Evolutionary conservation across 1,140 invertebrate genomes (phyloP), one percentile per base, ranked within the genome.

Genomic region (Aphelenchoides fujianensis): DNA sequence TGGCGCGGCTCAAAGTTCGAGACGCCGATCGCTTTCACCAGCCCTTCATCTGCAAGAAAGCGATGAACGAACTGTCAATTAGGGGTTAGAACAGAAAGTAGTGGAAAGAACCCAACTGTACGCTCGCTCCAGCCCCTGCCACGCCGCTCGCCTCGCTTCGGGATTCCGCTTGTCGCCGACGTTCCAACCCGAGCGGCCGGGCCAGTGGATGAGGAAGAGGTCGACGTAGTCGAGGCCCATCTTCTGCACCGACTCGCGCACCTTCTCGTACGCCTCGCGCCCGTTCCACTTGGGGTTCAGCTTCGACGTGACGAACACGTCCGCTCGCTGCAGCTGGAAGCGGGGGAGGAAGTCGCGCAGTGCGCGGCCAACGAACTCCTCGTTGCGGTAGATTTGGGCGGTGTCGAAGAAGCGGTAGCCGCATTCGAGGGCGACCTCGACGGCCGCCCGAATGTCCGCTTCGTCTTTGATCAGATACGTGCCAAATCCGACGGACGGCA

Each of bases 1-100:
- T 93, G 92, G 23, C 84, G 83, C 1, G 89, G 83, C 31, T 88
- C 90, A 79, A 91, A 93, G 85, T 94, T 94, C 0, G 91, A 92
- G 0, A 94, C 90, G 3, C 92, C 92, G 73, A 93, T 90, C 1
- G 89, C 87, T 83, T 87, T 88, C 0, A 92, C 34, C 68, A 84
- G 82, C 0, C 78, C 78, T 27, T 74, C 78, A 1, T 71, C 35
- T 67, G 66, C 52, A 23, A 69, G 27, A 32, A 53, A 35, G n/a
- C n/a, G n/a, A n/a, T n/a, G n/a, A n/a, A n/a, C n/a, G n/a, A n/a
- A n/a, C n/a, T n/a, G n/a, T n/a, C n/a, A n/a, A n/a, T n/a, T n/a
- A n/a, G n/a, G n/a, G n/a, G n/a, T n/a, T n/a, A n/a, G n/a, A n/a
- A n/a, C n/a, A n/a, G n/a, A n/a, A n/a, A n/a, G n/a, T n/a, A n/a